Conservation (phyloP, 35 echinoderm and acorn worm species). For the Anneissia japonica region DNA sequence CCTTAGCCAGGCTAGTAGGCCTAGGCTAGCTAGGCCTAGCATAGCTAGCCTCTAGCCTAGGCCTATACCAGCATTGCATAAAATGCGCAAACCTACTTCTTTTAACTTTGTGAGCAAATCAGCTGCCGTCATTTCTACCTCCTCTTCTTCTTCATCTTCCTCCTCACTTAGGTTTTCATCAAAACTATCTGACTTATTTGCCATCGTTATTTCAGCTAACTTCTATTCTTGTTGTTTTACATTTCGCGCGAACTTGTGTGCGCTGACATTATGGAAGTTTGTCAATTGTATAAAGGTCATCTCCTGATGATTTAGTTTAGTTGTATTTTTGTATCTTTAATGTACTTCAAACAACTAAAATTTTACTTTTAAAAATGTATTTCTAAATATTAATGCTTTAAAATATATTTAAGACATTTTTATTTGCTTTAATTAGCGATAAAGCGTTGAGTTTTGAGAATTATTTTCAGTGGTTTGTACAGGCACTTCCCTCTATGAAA, state of each 20-base stretch:
- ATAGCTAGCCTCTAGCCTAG: background rate
- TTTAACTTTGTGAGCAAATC: background rate
- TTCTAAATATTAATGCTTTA: background rate
- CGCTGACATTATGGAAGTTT: background rate
- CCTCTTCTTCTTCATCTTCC: slow-evolving; percentile 11
- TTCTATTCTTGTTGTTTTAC: background rate
- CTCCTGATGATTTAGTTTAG: too few species aligned
- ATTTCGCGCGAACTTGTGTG: background rate
- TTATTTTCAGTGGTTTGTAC: background rate
- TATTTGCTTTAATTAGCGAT: background rate
- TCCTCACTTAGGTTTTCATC: background rate
- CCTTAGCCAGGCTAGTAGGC: too few species aligned
- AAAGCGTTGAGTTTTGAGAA: background rate
- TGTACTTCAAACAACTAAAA: too few species aligned
- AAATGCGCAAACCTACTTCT: background rate
- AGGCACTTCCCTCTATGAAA: background rate
- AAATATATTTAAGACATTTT: background rate
- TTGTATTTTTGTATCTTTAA: too few species aligned
- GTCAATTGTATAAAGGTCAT: background rate
- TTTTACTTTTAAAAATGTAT: background rate
- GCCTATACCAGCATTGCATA: too few species aligned
- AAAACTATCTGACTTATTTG: background rate
- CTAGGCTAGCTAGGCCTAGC: too few species aligned
- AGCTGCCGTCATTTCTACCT: slow-evolving; percentile 11
- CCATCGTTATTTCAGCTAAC: background rate